Conservation (phyloP, 1,140 invertebrate genomes). For the Psix sp. region DNA sequence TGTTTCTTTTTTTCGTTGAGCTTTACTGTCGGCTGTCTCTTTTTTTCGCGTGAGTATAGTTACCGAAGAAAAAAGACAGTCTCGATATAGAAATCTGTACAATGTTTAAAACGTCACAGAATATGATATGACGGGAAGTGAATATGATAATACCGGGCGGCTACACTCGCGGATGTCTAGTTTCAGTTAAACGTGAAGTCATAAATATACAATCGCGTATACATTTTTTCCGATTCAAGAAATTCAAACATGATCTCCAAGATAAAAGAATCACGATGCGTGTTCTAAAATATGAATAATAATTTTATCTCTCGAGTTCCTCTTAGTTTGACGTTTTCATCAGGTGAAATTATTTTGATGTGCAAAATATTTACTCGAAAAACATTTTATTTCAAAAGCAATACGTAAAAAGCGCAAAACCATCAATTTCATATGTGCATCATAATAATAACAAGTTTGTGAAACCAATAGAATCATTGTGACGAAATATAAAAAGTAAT, state of each 20-base stretch:
- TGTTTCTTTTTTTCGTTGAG: constrained; percentile 1
- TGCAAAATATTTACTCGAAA: no score
- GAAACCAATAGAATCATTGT: no score
- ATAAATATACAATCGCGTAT: constrained; percentile 15
- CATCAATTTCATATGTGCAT: no score
- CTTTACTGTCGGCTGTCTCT: constrained; percentile 12
- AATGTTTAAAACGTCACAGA: constrained; percentile 30
- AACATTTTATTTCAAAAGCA: no score
- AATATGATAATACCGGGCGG: constrained; percentile 33
- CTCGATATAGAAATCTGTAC: constrained; percentile 22
- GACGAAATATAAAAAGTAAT: no score
- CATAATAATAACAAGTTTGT: no score
- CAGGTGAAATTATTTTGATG: no score
- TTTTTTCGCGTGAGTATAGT: constrained; percentile 5
- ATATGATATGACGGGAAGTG: constrained; percentile 34
- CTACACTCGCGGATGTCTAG: constrained; percentile 10
- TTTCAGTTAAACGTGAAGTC: constrained; percentile 19
- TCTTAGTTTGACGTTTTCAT: no score
- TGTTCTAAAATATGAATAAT: constrained; percentile 6
- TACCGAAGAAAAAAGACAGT: constrained; percentile 12
- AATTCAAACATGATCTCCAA: constrained; percentile 8
- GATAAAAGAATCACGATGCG: constrained; percentile 13
- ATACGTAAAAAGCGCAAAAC: no score
- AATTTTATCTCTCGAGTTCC: background rate
- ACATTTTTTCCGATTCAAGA: constrained; percentile 12